A percentile compares a stretch with the other conserved stretches of the same genome.
phyloP scores from a whole-genome alignment of 2,113 vertebrate genomes.

The Rutilus rutilus region DNA sequence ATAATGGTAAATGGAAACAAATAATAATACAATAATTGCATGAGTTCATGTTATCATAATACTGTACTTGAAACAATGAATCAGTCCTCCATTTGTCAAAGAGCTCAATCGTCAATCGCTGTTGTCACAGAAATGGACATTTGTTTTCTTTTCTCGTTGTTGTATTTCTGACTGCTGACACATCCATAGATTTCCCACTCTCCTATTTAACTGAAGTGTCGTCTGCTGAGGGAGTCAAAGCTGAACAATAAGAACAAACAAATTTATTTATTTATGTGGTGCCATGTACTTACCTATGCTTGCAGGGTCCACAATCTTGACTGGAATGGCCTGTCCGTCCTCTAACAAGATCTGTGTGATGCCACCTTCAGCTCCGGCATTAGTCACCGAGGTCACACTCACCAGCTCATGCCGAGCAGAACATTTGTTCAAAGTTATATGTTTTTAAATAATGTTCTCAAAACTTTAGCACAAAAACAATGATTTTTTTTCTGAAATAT shows the following conservation, averaged over 20 bases:
- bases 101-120: background rate
- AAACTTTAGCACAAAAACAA: too few species aligned
- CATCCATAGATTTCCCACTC: too few species aligned
- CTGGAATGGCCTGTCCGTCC: constrained; percentile 74
- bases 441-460: too few species aligned
- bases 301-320: constrained; percentile 70
- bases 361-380: constrained; percentile 63
- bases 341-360: constrained; percentile 74
- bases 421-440: too few species aligned
- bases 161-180: background rate
- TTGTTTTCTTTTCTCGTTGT: background rate
- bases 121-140: background rate
- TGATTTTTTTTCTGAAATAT: too few species aligned
- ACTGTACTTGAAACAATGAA: constrained; percentile 1
- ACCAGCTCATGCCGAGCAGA: constrained; percentile 67
- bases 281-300: constrained; percentile 69
- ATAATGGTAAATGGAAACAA: background rate
- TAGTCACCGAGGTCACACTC: constrained; percentile 65
- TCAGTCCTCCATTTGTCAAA: background rate
- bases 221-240: background rate
- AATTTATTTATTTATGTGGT: background rate
- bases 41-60: constrained; percentile 9
- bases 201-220: background rate
- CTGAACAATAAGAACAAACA: background rate
- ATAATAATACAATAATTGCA: background rate